Conservation (phyloP, 2,797 vertebrate species). For the Galago senegalensis region DNA sequence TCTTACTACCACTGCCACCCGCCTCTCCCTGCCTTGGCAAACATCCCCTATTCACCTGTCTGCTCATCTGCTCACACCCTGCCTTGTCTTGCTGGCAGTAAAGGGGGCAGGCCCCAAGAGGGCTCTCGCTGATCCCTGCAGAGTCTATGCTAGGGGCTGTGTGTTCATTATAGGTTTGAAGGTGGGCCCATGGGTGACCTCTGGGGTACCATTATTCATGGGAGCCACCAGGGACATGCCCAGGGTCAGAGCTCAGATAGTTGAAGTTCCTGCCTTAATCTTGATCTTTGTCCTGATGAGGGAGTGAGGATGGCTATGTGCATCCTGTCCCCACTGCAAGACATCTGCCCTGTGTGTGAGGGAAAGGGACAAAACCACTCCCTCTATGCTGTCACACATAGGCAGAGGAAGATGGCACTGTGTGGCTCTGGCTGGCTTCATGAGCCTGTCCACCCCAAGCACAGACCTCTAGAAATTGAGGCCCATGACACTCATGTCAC, state of each 20-base stretch:
- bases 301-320: background rate
- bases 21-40: background rate
- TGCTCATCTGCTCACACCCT: background rate
- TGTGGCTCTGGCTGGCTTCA: background rate
- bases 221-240: background rate
- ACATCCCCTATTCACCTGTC: background rate
- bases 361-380: background rate
- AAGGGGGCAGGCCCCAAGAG: too few species aligned
- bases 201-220: background rate
- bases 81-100: background rate
- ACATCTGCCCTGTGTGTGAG: background rate
- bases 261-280: background rate
- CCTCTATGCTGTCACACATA: rapidly evolving
- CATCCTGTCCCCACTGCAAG: background rate
- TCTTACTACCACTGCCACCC: background rate
- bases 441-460: background rate
- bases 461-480: background rate
- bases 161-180: background rate
- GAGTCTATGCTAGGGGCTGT: background rate
- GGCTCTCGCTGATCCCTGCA: background rate
- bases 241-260: background rate
- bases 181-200: background rate
- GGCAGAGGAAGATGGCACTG: background rate
- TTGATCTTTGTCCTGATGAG: background rate
- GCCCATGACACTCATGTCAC: rapidly evolving